Percentiles rank a stretch among this genome's conserved stretches.
These are phyloP conservation scores for Syngnathus acus DNA, from an alignment of 2,797 vertebrate genomes.

Conservation along the genomic window DNA sequence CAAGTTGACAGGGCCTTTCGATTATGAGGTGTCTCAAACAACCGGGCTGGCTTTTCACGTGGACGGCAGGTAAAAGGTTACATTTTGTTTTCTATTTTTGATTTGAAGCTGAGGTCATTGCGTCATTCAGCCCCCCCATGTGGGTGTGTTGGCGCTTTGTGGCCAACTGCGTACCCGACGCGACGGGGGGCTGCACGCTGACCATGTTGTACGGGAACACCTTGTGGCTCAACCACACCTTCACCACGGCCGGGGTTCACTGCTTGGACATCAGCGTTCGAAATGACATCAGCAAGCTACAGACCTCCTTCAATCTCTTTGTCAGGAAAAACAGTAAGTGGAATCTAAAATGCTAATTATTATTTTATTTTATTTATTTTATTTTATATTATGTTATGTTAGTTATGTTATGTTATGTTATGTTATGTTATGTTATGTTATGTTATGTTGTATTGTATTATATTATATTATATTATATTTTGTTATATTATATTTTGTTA, in stretches of 20 bases:
- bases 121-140: slow-evolving; percentile 71
- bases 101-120: background rate
- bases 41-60: slow-evolving; percentile 70
- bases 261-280: slow-evolving; percentile 78
- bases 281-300: slow-evolving; percentile 72
- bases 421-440: no score
- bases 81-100: no score
- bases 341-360: no score
- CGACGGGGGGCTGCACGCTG: slow-evolving; percentile 67
- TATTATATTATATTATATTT: no score
- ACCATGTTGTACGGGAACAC: slow-evolving; percentile 67
- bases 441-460: no score
- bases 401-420: no score
- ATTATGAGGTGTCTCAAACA: slow-evolving; percentile 71
- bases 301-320: slow-evolving; percentile 73
- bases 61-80: slow-evolving; percentile 77
- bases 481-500: no score
- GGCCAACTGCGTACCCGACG: slow-evolving; percentile 63
- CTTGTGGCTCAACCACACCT: slow-evolving; percentile 74
- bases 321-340: slow-evolving; percentile 73
- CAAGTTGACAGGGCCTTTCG: slow-evolving; percentile 66
- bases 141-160: slow-evolving; percentile 83
- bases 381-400: no score
- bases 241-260: slow-evolving; percentile 69
- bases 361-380: no score